These are phyloP conservation scores for Melanotaenia pygmaea DNA, from an alignment of 2,797 vertebrate genomes.

Conservation along the genomic window DNA sequence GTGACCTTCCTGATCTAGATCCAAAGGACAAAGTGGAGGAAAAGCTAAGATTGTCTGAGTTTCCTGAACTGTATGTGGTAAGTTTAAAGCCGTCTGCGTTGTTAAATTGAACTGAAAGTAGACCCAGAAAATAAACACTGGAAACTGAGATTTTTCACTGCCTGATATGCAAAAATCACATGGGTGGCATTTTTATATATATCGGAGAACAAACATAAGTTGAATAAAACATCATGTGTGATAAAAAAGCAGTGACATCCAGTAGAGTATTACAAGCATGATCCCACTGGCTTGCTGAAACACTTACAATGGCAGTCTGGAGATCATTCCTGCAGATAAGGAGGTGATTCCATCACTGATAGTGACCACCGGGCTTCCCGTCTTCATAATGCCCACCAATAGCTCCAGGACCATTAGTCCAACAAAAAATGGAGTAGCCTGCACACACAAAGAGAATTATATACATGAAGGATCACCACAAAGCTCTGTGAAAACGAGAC, in stretches of 20 bases:
- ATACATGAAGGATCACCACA: slow-evolving; percentile 46
- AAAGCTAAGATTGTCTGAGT: neutral
- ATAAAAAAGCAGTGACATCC: neutral
- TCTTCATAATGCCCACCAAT: slow-evolving; percentile 83
- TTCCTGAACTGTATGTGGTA: neutral
- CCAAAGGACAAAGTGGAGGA: neutral
- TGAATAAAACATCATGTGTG: neutral
- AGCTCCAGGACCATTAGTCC: slow-evolving; percentile 89
- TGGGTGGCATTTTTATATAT: neutral
- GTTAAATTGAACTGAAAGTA: neutral
- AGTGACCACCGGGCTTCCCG: slow-evolving; percentile 69
- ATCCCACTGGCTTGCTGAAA: neutral
- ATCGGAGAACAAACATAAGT: neutral
- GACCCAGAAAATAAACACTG: neutral
- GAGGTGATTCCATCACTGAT: slow-evolving; percentile 88
- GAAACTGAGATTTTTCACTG: neutral
- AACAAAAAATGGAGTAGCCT: slow-evolving; percentile 91
- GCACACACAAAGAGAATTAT: slow-evolving; percentile 34
- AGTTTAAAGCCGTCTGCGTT: neutral
- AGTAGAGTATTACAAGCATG: accelerated
- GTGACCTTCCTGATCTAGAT: no score
- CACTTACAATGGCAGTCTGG: slow-evolving; percentile 86
- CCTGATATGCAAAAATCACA: neutral
- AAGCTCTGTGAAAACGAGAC: slow-evolving; percentile 51
- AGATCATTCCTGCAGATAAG: slow-evolving; percentile 88